Evolutionary conservation across 2,797 vertebrate genomes (phyloP), one percentile per base, ranked within the genome.

Genomic region (Triplophysa yarkandensis): DNA sequence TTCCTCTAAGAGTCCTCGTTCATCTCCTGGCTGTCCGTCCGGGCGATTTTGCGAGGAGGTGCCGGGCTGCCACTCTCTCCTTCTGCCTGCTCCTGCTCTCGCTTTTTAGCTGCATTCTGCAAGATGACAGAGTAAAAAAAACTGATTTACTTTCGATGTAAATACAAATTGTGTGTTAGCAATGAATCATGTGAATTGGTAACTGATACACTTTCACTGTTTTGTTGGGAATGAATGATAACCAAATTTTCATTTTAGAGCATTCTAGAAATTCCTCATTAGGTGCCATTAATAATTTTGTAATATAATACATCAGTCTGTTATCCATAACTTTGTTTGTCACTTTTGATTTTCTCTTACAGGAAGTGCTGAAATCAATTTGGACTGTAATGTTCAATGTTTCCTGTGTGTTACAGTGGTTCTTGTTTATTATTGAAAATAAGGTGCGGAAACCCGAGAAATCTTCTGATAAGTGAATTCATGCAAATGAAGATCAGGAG

Each of bases 1-100:
- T 58, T 70, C 9, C 23, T 76, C 89, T 93, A 94, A 65, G 92
- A 92, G 86, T 94, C 93, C 73, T 94, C 93, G 39, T 93, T 94
- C 91, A 94, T 93, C 81, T 94, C 93, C 88, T 94, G 92, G 84
- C 93, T 94, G 84, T 94, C 93, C 84, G 92, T 93, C 81, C 93
- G 87, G 73, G 93, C 92, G 8, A 94, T 93, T 87, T 94, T 94
- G 82, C 92, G 87, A 0, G 93, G 93, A 5, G 93, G 93, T 6
- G 92, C 91, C 0, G 92, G 91, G 77, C 91, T 93, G 81, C 92
- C 93, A 0, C 87, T 86, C 77, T 93, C 92, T 6, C 87, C 86
- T 77, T 93, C 92, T 6, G 87, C 92, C 81, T 92, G 93, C 57
- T 93, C 93, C 85, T 93, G 93, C 85, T 94, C 93, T 80, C 93